Evolutionary conservation across 2,797 vertebrate genomes (phyloP).

Genomic region (Echeneis naucrates): DNA sequence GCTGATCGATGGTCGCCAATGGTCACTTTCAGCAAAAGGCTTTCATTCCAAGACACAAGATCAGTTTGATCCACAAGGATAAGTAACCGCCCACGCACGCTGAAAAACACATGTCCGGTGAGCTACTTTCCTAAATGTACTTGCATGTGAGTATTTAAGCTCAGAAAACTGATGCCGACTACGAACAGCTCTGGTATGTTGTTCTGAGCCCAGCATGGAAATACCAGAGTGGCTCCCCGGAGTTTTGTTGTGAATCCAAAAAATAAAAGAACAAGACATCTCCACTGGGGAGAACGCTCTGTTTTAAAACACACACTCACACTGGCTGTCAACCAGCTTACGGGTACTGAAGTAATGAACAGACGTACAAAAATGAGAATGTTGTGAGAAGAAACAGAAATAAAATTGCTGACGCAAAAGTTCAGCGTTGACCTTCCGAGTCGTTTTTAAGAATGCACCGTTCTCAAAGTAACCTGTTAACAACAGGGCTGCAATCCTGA

Average conservation of each 20-base stretch:
- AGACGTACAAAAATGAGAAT: slow-evolving; percentile 39
- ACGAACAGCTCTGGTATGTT: slow-evolving; percentile 22
- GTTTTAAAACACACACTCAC: slow-evolving; percentile 44
- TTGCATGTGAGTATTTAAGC: slow-evolving; percentile 15
- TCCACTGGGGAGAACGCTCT: slow-evolving; percentile 49
- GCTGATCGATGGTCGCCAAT: background rate
- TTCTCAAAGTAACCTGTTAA: slow-evolving; percentile 6
- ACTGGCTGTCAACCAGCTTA: slow-evolving; percentile 41
- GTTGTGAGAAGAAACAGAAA: slow-evolving; percentile 46
- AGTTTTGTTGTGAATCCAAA: slow-evolving; percentile 62
- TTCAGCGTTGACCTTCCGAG: slow-evolving; percentile 34
- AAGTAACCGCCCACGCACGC: slow-evolving; percentile 5
- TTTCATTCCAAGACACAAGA: background rate
- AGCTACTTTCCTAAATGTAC: slow-evolving; percentile 33
- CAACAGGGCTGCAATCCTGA: background rate
- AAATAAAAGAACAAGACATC: slow-evolving; percentile 68
- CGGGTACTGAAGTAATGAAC: slow-evolving; percentile 45
- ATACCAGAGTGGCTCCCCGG: slow-evolving; percentile 50
- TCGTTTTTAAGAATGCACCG: slow-evolving; percentile 40
- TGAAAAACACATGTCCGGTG: slow-evolving; percentile 1
- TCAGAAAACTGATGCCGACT: slow-evolving; percentile 17
- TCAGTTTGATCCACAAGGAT: slow-evolving; percentile 6
- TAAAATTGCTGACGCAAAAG: slow-evolving; percentile 35
- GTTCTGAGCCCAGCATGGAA: slow-evolving; percentile 50
- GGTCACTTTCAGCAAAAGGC: slow-evolving; percentile 15